Conservation (phyloP, 2,888 invertebrate genomes). For the Nineta flava region DNA sequence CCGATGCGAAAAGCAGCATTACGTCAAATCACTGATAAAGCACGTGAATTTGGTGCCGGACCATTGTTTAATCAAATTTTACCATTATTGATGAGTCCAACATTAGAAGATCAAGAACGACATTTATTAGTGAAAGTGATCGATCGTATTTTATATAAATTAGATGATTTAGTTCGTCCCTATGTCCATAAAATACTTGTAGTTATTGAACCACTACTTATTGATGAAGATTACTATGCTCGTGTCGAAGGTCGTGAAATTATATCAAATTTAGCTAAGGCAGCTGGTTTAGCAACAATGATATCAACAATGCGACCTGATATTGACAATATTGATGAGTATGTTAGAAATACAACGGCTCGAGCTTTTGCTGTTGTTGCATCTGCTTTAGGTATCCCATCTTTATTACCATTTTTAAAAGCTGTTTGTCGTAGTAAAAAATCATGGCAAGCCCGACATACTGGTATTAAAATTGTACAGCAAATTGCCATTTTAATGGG, state of each 20-base stretch:
- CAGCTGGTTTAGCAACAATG: conserved; percentile 98
- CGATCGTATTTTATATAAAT: conserved; percentile 93
- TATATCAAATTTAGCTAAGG: conserved; percentile 97
- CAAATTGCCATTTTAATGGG: conserved; percentile 99
- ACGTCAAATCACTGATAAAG: conserved; percentile 96
- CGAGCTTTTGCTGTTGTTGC: conserved; percentile 99
- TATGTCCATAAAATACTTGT: conserved; percentile 99
- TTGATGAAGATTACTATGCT: conserved; percentile 99
- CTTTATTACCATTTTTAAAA: conserved; percentile 91
- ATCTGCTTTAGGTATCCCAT: conserved; percentile 95
- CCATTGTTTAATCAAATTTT: conserved; percentile 98
- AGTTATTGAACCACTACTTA: conserved; percentile 94
- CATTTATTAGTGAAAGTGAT: conserved; percentile 98
- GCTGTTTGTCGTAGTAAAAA: conserved; percentile 99
- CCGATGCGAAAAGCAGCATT: conserved; percentile 98
- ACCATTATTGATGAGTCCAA: conserved; percentile 98
- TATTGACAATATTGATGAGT: conserved; percentile 99
- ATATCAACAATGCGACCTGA: conserved; percentile 99
- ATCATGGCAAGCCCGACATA: conserved; percentile 97
- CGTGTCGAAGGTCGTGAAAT: conserved; percentile 99
- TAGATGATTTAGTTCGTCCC: conserved; percentile 95
- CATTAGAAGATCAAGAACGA: conserved; percentile 96
- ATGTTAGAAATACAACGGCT: conserved; percentile 98
- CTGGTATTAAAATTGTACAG: conserved; percentile 99
- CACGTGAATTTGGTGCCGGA: conserved; percentile 95